phyloP scores from a whole-genome alignment of 64 coral and sea anemone species.

The Anthopleura sola region DNA sequence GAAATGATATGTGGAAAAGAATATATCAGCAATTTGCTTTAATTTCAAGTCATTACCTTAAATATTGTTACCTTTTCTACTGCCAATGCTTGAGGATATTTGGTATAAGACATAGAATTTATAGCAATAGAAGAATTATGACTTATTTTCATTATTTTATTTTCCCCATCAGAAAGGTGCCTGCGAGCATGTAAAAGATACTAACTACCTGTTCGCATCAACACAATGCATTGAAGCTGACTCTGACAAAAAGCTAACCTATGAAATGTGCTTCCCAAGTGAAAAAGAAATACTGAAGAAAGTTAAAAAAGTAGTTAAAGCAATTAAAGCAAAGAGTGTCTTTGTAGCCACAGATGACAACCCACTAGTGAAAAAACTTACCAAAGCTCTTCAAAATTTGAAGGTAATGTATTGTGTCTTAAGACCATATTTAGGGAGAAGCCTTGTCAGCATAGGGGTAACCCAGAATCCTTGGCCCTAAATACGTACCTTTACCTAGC shows the following conservation, averaged over 20 bases:
- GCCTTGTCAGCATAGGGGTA: too few relatives aligned
- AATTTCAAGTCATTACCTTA: too few relatives aligned
- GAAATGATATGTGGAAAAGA: too few relatives aligned
- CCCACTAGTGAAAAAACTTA: conserved; percentile 60
- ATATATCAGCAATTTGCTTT: too few relatives aligned
- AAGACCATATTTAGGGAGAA: too few relatives aligned
- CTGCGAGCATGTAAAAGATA: conserved; percentile 80
- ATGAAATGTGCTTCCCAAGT: conserved; percentile 92
- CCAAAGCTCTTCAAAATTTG: conserved; percentile 62
- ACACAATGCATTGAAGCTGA: conserved; percentile 67
- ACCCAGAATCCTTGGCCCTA: too few relatives aligned
- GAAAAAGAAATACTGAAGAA: conserved; percentile 72
- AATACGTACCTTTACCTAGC: too few relatives aligned
- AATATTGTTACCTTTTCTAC: too few relatives aligned
- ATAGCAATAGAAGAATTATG: background rate
- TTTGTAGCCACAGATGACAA: conserved; percentile 95
- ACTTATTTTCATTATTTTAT: background rate
- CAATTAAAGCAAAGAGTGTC: conserved; percentile 71
- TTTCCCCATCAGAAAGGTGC: conserved; percentile 64
- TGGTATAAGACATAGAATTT: too few relatives aligned
- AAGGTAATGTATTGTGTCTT: conserved; percentile 66
- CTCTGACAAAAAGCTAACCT: conserved; percentile 57
- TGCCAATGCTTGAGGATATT: too few relatives aligned
- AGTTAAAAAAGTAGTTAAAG: conserved; percentile 79
- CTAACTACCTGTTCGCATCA: conserved; percentile 69